Evolutionary conservation across 2,113 vertebrate genomes (phyloP).

Genomic region (human): DNA sequence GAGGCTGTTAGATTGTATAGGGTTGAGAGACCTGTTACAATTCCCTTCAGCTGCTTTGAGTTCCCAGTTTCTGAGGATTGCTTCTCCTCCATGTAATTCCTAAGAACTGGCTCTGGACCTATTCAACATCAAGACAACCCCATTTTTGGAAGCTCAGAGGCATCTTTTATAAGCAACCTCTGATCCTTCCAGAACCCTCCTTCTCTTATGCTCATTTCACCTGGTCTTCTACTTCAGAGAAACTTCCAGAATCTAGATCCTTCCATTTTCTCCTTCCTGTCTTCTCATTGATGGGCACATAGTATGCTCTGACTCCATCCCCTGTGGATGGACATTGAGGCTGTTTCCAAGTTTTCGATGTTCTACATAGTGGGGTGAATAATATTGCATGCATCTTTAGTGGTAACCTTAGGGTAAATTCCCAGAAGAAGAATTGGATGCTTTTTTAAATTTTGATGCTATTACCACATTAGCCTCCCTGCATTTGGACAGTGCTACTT

Average conservation of each 20-base stretch:
- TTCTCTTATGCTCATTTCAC: not conserved
- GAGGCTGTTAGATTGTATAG: not conserved
- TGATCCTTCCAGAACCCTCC: not conserved
- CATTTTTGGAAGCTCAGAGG: not conserved
- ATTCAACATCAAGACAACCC: not conserved
- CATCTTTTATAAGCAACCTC: not conserved
- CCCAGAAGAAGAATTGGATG: not conserved
- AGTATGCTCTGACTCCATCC: not conserved
- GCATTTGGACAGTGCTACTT: not conserved
- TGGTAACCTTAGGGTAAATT: not conserved
- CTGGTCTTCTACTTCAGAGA: not conserved
- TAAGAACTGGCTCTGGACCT: too few relatives aligned
- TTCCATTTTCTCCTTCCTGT: not conserved
- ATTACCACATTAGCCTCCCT: not conserved
- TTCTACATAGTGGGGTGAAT: not conserved
- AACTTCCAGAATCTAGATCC: not conserved
- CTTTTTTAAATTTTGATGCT: not conserved
- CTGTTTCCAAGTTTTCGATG: not conserved
- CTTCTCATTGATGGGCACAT: not conserved
- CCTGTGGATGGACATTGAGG: fast-evolving
- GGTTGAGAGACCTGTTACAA: too few relatives aligned
- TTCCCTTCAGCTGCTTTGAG: not conserved
- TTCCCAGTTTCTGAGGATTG: not conserved
- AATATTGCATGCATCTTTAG: not conserved
- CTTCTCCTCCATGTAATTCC: not conserved